Percentiles rank a stretch among this genome's conserved stretches.
Evolutionary conservation across 2,888 invertebrate genomes (phyloP).

Genomic region (Sinopyrophorus schimmeli): DNA sequence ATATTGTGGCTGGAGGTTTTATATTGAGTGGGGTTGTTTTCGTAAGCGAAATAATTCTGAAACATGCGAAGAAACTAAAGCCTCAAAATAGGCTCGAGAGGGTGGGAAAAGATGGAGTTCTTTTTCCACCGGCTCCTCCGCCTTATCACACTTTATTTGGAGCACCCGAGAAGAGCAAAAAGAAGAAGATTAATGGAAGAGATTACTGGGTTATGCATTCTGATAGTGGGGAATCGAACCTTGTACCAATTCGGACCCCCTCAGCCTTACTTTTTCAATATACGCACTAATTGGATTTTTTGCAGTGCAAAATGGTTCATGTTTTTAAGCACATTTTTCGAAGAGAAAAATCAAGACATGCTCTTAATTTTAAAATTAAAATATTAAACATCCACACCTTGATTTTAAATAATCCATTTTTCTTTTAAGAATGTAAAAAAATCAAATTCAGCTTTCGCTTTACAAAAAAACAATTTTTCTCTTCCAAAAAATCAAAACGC

Average conservation of each 20-base stretch:
- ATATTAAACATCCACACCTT: too few species aligned
- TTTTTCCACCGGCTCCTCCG: constrained; percentile 60
- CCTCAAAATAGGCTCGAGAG: background rate
- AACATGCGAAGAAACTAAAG: constrained; percentile 8
- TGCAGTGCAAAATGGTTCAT: too few species aligned
- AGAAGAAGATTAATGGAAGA: constrained; percentile 65
- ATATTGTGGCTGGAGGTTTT: constrained; percentile 69
- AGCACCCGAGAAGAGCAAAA: constrained; percentile 42
- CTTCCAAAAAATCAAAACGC: too few species aligned
- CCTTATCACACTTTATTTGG: constrained; percentile 67
- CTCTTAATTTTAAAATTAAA: too few species aligned
- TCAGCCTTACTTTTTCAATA: constrained; percentile 77
- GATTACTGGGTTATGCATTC: constrained; percentile 73
- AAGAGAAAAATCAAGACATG: too few species aligned
- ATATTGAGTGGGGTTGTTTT: constrained; percentile 64
- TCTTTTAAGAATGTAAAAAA: too few species aligned
- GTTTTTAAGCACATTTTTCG: too few species aligned
- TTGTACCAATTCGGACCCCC: constrained; percentile 75
- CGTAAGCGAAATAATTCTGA: constrained; percentile 59
- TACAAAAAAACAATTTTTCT: too few species aligned
- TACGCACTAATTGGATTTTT: constrained; percentile 46
- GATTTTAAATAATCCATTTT: too few species aligned
- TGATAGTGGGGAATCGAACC: constrained; percentile 64
- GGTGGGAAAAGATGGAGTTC: constrained; percentile 7
- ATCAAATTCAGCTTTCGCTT: too few species aligned